A percentile compares a stretch with the other conserved stretches of the same genome.
Evolutionary conservation across 2,888 invertebrate species (phyloP).

Genomic region (Synanthedon formicaeformis): DNA sequence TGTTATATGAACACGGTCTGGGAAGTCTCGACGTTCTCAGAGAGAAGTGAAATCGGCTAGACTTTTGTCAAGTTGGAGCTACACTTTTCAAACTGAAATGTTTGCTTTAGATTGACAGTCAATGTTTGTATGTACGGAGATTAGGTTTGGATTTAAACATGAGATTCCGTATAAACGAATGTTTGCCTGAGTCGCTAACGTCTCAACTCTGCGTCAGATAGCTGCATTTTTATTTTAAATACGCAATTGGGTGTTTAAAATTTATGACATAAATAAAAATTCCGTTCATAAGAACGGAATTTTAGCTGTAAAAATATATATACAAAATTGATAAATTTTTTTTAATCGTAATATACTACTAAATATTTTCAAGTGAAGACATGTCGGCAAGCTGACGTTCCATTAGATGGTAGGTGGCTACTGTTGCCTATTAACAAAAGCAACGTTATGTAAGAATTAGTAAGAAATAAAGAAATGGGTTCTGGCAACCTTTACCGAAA

Average conservation of each 20-base stretch:
- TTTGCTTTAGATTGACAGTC: slow-evolving; percentile 42
- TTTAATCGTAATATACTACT: too few species aligned
- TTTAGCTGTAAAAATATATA: too few species aligned
- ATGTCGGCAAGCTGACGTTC: too few species aligned
- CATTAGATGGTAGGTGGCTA: too few species aligned
- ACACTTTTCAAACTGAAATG: slow-evolving; percentile 40
- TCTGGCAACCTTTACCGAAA: too few species aligned
- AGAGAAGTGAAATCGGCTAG: slow-evolving; percentile 40
- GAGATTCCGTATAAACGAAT: neutral
- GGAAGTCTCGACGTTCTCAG: slow-evolving; percentile 28
- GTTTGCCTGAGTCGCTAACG: neutral
- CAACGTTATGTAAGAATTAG: too few species aligned
- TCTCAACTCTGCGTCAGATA: neutral
- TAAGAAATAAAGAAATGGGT: too few species aligned
- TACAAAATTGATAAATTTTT: too few species aligned
- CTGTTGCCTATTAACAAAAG: too few species aligned
- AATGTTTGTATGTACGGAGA: neutral
- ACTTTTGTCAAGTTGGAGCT: slow-evolving; percentile 39
- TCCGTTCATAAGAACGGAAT: too few species aligned
- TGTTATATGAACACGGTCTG: slow-evolving; percentile 57
- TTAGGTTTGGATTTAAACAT: neutral
- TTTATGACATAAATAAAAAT: neutral
- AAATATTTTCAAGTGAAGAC: too few species aligned
- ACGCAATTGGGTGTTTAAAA: too few species aligned
- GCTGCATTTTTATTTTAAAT: neutral